phyloP scores from a whole-genome alignment of 2,113 vertebrate species.

The Narcine bancroftii region DNA sequence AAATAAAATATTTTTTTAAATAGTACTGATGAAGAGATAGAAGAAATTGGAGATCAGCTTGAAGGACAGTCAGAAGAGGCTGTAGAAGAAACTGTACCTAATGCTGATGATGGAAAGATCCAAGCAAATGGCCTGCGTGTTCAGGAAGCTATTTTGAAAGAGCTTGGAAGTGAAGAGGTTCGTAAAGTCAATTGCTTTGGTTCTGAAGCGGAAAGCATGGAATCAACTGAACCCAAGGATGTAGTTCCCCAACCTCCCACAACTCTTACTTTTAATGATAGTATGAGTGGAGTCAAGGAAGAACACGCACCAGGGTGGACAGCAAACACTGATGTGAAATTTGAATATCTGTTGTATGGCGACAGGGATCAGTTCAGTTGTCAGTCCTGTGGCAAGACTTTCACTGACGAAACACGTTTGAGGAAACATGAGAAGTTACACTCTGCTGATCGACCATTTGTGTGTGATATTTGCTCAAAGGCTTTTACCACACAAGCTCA shows the following conservation, averaged over 20 bases:
- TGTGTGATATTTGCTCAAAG: slow-evolving; percentile 95
- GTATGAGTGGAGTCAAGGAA: slow-evolving; percentile 80
- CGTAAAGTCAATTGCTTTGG: slow-evolving; percentile 93
- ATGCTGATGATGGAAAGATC: slow-evolving; percentile 74
- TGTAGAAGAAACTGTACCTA: slow-evolving; percentile 67
- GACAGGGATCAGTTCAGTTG: slow-evolving; percentile 90
- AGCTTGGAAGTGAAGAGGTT: slow-evolving; percentile 90
- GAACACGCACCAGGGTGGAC: slow-evolving; percentile 79
- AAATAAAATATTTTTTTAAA: too few relatives aligned
- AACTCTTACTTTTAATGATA: slow-evolving; percentile 81
- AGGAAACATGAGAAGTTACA: slow-evolving; percentile 90
- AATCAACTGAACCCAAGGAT: slow-evolving; percentile 67
- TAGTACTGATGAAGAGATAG: slow-evolving; percentile 70
- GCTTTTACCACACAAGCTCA: slow-evolving; percentile 96
- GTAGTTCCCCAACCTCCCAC: slow-evolving; percentile 78
- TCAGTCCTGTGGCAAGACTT: slow-evolving; percentile 79
- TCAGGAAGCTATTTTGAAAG: slow-evolving; percentile 92
- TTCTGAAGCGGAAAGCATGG: slow-evolving; percentile 92
- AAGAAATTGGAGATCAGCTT: slow-evolving; percentile 89
- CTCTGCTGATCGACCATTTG: slow-evolving; percentile 86
- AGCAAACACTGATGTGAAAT: slow-evolving; percentile 86
- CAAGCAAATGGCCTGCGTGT: slow-evolving; percentile 75
- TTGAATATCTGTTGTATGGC: slow-evolving; percentile 91
- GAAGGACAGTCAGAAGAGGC: slow-evolving; percentile 72
- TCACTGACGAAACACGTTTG: slow-evolving; percentile 80